Evolutionary conservation across 2,888 invertebrate genomes (phyloP).

Genomic region (Baronia brevicornis): DNA sequence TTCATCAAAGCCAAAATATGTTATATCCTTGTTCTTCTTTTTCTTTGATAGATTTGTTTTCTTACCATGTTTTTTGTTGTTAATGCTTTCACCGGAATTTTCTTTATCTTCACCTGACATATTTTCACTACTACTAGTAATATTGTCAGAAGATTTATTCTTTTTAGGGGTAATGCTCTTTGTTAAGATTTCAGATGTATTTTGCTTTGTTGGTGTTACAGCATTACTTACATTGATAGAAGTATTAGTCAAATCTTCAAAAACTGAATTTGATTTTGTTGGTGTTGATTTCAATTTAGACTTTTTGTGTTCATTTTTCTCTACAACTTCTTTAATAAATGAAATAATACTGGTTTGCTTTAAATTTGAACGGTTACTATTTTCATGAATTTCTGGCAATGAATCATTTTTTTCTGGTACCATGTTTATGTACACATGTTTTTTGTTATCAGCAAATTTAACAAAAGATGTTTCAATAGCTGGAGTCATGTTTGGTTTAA

Average conservation of each 20-base stretch:
- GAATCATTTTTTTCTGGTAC: slow-evolving; percentile 34
- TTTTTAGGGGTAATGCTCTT: slow-evolving; percentile 19
- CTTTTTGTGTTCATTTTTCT: slow-evolving; percentile 47
- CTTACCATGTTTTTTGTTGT: slow-evolving; percentile 21
- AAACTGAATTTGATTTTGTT: slow-evolving; percentile 36
- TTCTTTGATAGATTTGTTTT: slow-evolving; percentile 17
- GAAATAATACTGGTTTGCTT: slow-evolving; percentile 65
- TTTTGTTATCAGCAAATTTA: slow-evolving; percentile 44
- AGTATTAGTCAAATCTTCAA: slow-evolving; percentile 32
- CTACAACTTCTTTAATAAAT: slow-evolving; percentile 58
- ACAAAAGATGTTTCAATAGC: slow-evolving; percentile 64
- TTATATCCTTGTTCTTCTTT: slow-evolving; percentile 35
- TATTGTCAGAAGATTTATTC: slow-evolving; percentile 15
- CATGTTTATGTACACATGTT: slow-evolving; percentile 64
- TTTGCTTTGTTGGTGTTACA: slow-evolving; percentile 3
- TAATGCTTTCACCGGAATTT: slow-evolving; percentile 14
- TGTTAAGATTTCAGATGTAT: slow-evolving; percentile 8
- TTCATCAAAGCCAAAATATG: slow-evolving; percentile 68
- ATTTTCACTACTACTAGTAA: slow-evolving; percentile 2
- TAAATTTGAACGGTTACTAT: slow-evolving; percentile 30
- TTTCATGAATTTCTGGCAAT: slow-evolving; percentile 34
- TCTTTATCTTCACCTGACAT: slow-evolving; percentile 20
- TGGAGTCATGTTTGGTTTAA: slow-evolving; percentile 69
- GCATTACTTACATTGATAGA: slow-evolving; percentile 9
- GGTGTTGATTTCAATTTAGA: slow-evolving; percentile 40